These are phyloP conservation scores for Euschistus heros DNA, from an alignment of 1,140 invertebrate species.

Conservation along the genomic window DNA sequence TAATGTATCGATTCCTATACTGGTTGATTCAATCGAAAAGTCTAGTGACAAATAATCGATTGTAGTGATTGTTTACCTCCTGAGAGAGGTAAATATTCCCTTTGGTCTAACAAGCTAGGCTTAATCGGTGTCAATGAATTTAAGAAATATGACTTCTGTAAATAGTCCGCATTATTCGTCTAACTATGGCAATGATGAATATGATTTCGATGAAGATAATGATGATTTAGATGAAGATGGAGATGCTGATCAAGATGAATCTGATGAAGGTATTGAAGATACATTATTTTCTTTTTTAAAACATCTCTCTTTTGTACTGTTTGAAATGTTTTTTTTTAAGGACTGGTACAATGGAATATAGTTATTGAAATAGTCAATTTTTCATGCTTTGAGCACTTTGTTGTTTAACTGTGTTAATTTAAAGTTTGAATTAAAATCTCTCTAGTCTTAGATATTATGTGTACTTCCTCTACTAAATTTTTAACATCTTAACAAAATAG, in stretches of 20 bases:
- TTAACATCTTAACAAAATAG: background rate
- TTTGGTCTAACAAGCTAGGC: too few species aligned
- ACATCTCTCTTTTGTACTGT: background rate
- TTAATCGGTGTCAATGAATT: too few species aligned
- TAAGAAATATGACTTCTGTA: too few species aligned
- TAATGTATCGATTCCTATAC: too few species aligned
- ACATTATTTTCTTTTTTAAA: background rate
- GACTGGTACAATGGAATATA: background rate
- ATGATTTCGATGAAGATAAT: slow-evolving; percentile 23
- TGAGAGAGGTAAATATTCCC: too few species aligned
- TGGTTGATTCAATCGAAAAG: too few species aligned
- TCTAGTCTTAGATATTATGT: background rate
- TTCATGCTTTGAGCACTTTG: background rate
- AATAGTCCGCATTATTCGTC: too few species aligned
- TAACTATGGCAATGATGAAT: slow-evolving; percentile 16
- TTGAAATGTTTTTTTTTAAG: background rate
- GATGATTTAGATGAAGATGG: slow-evolving; percentile 23
- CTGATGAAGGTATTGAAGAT: slow-evolving; percentile 22
- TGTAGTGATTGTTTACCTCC: too few species aligned
- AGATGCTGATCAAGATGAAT: slow-evolving; percentile 24
- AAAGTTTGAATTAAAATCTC: background rate
- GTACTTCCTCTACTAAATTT: background rate
- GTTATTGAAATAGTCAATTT: background rate
- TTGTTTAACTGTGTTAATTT: background rate
- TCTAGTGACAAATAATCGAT: too few species aligned